Percentiles rank a stretch among this genome's conserved stretches.
These are phyloP conservation scores for Manduca sexta DNA, from an alignment of 1,140 invertebrate species.

Conservation along the genomic window DNA sequence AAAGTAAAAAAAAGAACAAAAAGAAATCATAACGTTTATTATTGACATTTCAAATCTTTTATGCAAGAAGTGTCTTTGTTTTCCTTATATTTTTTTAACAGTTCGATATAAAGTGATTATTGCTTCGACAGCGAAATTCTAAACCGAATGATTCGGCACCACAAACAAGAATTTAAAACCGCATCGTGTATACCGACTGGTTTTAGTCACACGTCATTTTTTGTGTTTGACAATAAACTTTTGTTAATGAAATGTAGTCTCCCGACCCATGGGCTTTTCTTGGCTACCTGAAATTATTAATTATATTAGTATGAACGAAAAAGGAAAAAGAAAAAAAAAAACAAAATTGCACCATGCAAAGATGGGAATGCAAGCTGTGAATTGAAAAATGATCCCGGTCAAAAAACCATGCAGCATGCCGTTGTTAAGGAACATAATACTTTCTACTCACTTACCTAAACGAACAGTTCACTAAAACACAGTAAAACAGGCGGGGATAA, in stretches of 20 bases:
- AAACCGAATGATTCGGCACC: neutral
- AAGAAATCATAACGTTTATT: conserved; percentile 62
- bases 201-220: conserved; percentile 53
- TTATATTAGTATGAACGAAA: conserved; percentile 70
- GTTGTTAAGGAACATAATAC: conserved; percentile 17
- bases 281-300: conserved; percentile 71
- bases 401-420: conserved; percentile 43
- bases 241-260: conserved; percentile 65
- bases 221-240: conserved; percentile 42
- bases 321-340: conserved; percentile 38
- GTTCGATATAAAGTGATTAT: neutral
- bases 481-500: neutral
- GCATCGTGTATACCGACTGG: conserved; percentile 21
- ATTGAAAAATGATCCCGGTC: conserved; percentile 5
- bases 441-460: conserved; percentile 14
- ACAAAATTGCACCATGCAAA: conserved; percentile 34
- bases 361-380: conserved; percentile 43
- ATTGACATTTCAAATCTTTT: conserved; percentile 10
- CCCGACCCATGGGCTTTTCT: conserved; percentile 65
- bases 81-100: neutral
- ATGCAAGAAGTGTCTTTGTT: neutral
- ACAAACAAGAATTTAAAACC: neutral
- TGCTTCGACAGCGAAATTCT: neutral
- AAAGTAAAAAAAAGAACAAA: conserved; percentile 60
- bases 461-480: neutral